Evolutionary conservation across 1,140 invertebrate genomes (phyloP).

Genomic region (Calephelis virginiensis): DNA sequence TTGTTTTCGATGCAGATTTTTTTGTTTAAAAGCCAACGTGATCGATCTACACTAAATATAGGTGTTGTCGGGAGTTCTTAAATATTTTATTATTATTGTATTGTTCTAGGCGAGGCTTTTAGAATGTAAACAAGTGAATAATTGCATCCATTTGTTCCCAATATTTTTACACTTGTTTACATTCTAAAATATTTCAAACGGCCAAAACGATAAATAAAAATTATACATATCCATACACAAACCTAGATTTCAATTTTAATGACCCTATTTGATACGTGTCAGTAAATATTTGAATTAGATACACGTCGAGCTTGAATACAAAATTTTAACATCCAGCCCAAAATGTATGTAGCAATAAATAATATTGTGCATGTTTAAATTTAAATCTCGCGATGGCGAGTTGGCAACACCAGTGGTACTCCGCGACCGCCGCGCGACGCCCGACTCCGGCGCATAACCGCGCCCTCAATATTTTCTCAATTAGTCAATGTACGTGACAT

Average conservation of each 20-base stretch:
- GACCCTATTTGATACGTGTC: conserved; percentile 32
- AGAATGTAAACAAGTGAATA: too few relatives aligned
- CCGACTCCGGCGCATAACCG: conserved; percentile 17
- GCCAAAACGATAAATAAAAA: too few relatives aligned
- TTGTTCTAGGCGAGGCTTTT: too few relatives aligned
- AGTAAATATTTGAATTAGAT: conserved; percentile 44
- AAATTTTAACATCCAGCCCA: conserved; percentile 54
- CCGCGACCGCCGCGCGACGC: conserved; percentile 40
- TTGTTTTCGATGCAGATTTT: too few relatives aligned
- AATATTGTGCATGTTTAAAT: conserved; percentile 65
- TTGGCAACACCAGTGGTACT: conserved; percentile 38
- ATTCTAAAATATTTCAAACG: too few relatives aligned
- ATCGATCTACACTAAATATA: too few relatives aligned
- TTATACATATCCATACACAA: too few relatives aligned
- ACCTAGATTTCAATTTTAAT: conserved; percentile 17
- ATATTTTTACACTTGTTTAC: too few relatives aligned
- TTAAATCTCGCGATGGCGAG: conserved; percentile 44
- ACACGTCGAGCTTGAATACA: conserved; percentile 36
- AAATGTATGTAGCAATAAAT: conserved; percentile 63
- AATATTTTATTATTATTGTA: too few relatives aligned
- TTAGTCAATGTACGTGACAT: conserved; percentile 15
- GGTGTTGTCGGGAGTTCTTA: too few relatives aligned
- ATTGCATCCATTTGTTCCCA: too few relatives aligned
- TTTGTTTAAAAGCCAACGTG: too few relatives aligned
- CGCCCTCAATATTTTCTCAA: neutral